Evolutionary conservation across 2,797 vertebrate genomes (phyloP).

Genomic region (Ctenosaura bakeri): DNA sequence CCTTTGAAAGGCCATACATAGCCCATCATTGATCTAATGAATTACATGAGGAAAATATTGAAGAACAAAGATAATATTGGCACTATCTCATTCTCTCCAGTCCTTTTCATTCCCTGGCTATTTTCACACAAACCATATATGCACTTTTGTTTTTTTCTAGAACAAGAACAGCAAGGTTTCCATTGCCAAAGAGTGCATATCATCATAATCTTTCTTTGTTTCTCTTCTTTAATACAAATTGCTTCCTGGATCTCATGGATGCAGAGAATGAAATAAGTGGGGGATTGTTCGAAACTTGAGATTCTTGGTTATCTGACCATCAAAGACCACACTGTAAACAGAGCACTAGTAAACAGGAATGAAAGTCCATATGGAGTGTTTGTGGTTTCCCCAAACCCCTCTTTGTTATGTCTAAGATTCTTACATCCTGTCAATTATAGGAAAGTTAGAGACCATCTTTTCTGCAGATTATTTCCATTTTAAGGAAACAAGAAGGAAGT

Average conservation of each 20-base stretch:
- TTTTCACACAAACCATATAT: constrained; percentile 60
- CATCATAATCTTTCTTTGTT: constrained; percentile 67
- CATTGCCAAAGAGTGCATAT: constrained; percentile 59
- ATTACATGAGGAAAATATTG: background rate
- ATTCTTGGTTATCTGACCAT: constrained; percentile 74
- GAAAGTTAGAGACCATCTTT: constrained; percentile 76
- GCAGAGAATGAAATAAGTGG: constrained; percentile 69
- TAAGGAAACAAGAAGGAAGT: constrained; percentile 10
- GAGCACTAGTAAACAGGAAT: constrained; percentile 82
- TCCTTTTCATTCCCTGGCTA: background rate
- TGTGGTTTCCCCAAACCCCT: constrained; percentile 79
- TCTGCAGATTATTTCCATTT: constrained; percentile 76
- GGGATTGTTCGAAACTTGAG: constrained; percentile 71
- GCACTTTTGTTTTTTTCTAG: constrained; percentile 54
- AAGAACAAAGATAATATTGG: constrained; percentile 7
- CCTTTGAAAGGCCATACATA: background rate
- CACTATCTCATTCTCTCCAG: constrained; percentile 39
- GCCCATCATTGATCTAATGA: background rate
- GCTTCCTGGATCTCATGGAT: constrained; percentile 70
- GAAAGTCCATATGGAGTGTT: constrained; percentile 77
- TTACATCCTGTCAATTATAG: constrained; percentile 77
- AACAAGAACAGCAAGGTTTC: constrained; percentile 54
- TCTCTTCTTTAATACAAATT: constrained; percentile 67
- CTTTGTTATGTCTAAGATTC: constrained; percentile 75
- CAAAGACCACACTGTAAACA: constrained; percentile 83